Conservation (phyloP, 2,888 invertebrate species). For the Cartodere bifasciata region DNA sequence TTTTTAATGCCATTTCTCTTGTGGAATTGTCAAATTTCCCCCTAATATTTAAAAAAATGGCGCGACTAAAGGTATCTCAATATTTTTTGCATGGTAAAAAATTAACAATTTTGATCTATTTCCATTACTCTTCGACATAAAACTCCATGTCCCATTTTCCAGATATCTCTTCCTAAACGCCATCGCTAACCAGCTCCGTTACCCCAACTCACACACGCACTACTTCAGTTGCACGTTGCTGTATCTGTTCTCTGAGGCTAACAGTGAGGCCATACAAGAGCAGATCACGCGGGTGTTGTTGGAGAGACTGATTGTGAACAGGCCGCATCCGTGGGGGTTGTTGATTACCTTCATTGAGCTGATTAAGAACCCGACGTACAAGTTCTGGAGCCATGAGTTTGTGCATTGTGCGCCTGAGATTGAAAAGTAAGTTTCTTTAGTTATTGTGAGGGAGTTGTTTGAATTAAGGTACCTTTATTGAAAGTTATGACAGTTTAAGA, state of each 20-base stretch:
- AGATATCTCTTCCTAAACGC: slow-evolving; percentile 96
- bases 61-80: not conserved
- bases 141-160: slow-evolving; percentile 20
- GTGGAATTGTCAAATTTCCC: too few relatives aligned
- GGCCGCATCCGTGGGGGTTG: slow-evolving; percentile 99
- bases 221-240: slow-evolving; percentile 97
- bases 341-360: slow-evolving; percentile 98
- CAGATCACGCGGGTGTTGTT: slow-evolving; percentile 94
- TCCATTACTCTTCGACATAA: not conserved
- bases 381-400: slow-evolving; percentile 99
- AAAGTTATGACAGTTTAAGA: too few relatives aligned
- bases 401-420: slow-evolving; percentile 99
- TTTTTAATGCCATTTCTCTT: too few relatives aligned
- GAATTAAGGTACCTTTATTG: too few relatives aligned
- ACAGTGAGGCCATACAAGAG: slow-evolving; percentile 95
- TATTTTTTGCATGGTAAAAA: not conserved
- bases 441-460: slow-evolving; percentile 4
- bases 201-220: slow-evolving; percentile 99
- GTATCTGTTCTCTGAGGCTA: slow-evolving; percentile 95
- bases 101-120: too few relatives aligned
- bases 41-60: not conserved
- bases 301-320: slow-evolving; percentile 92
- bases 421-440: slow-evolving; percentile 70
- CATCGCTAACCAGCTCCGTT: slow-evolving; percentile 95
- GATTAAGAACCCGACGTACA: slow-evolving; percentile 95